Evolutionary conservation across 53 echinoderm and acorn worm species (phyloP), one percentile per base, ranked within the genome.

Genomic region (Echinarachnius parma): DNA sequence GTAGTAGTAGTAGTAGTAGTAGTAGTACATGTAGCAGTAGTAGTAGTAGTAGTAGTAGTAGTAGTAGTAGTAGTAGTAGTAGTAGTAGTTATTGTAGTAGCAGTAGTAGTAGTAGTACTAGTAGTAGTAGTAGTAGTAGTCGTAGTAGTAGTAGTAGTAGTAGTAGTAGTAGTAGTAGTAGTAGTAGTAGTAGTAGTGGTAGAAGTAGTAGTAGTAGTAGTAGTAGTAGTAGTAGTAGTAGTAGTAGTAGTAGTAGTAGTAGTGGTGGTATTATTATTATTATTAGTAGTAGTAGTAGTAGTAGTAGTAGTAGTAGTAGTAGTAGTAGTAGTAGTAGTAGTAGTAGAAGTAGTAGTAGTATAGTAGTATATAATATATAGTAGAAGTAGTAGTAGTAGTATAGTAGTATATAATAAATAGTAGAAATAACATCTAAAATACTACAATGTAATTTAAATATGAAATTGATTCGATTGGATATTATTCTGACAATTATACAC

Each of bases 151-250:
- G 4, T 50, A 50, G 4, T 50, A 50, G 4, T 50, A 50, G 4
- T 50, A 50, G 20, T 50, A 50, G 20, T 10, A 50, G 20, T 50
- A 50, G 20, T n/a, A 50, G 20, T n/a, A 50, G 20, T 50, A 50
- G 20, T 50, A 50, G 20, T 50, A 50, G 20, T 50, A 50, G 20
- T 50, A 19, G 20, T 50, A 50, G 20, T 50, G 18, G 20, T 50
- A 50, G 20, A 15, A 19, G 20, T 50, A 50, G 20, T 50, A 50
- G 20, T 50, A 50, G 20, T 50, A 50, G 20, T 50, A 19, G 20
- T 50, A 50, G 20, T 50, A 50, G 20, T 50, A 50, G 20, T 50
- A 50, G 20, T 50, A 50, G 52, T 50, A 50, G 20, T n/a, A 50
- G 20, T 50, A 50, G 20, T 50, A 50, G 20, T 50, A 19, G 20